Percentiles rank a stretch among this genome's conserved stretches.
Evolutionary conservation across 2,797 vertebrate species (phyloP).

Genomic region (Percopsis omiscomaycus): DNA sequence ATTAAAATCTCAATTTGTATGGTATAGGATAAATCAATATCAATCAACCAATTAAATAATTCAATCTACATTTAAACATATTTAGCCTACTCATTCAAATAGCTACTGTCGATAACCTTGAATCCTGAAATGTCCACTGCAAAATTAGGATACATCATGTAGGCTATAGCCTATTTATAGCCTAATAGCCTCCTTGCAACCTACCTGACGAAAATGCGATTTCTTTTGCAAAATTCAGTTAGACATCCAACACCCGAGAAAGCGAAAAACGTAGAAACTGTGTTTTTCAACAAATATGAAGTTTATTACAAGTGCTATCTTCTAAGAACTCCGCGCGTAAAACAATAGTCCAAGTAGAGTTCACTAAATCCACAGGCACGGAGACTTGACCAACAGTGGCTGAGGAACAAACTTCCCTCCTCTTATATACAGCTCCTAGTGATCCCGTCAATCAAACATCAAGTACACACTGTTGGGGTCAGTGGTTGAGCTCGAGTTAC

Average conservation of each 20-base stretch:
- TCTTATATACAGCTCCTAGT: slow-evolving; percentile 78
- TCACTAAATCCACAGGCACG: slow-evolving; percentile 65
- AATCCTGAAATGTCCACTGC: background rate
- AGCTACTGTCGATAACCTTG: too few species aligned
- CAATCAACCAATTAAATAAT: too few species aligned
- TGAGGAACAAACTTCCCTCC: slow-evolving; percentile 43
- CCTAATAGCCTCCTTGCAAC: slow-evolving; percentile 8
- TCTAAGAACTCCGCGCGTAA: slow-evolving; percentile 49
- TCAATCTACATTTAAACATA: too few species aligned
- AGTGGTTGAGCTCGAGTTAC: slow-evolving; percentile 74
- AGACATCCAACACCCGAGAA: slow-evolving; percentile 49
- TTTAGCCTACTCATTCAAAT: too few species aligned
- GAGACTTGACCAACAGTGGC: slow-evolving; percentile 54
- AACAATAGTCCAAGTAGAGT: slow-evolving; percentile 60
- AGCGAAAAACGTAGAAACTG: background rate
- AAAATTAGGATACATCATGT: background rate
- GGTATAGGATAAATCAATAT: too few species aligned
- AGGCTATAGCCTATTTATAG: too few species aligned
- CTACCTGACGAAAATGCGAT: slow-evolving; percentile 62
- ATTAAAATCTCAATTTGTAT: too few species aligned
- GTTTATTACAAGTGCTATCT: slow-evolving; percentile 40
- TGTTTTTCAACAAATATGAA: slow-evolving; percentile 25
- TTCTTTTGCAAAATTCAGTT: slow-evolving; percentile 16
- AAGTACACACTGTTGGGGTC: slow-evolving; percentile 57
- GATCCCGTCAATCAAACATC: slow-evolving; percentile 77